phyloP scores from a whole-genome alignment of 2,888 invertebrate genomes.

The Drosophila anceps region DNA sequence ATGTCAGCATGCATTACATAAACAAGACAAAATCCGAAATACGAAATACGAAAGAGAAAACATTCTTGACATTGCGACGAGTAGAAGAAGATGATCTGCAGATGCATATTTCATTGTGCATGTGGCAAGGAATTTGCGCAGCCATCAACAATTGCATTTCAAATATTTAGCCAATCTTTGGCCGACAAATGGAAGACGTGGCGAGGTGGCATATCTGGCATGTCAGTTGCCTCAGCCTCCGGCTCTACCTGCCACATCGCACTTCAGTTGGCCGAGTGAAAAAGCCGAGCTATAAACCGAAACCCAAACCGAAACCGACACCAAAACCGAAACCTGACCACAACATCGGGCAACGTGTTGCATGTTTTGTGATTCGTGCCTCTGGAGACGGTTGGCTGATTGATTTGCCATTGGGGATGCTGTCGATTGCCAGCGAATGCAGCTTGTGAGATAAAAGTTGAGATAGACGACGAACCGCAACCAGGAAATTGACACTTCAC shows the following conservation, averaged over 20 bases:
- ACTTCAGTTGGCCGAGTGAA: constrained; percentile 2
- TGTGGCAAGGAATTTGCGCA: background rate
- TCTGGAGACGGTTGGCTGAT: constrained; percentile 41
- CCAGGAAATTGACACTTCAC: constrained; percentile 11
- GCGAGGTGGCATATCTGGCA: constrained; percentile 5
- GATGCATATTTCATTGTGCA: background rate
- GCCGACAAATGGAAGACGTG: constrained; percentile 9
- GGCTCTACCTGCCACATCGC: constrained; percentile 29
- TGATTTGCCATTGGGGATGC: constrained; percentile 31
- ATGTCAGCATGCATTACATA: constrained; percentile 14
- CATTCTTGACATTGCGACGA: background rate
- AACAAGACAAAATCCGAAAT: background rate
- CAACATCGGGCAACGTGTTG: constrained; percentile 24
- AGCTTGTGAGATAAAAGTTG: background rate
- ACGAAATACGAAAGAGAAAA: background rate
- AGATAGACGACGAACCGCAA: background rate
- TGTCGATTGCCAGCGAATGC: constrained; percentile 1
- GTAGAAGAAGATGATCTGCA: background rate
- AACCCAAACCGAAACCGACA: constrained; percentile 36
- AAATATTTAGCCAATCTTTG: constrained; percentile 27
- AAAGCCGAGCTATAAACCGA: constrained; percentile 7
- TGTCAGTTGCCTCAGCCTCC: constrained; percentile 4
- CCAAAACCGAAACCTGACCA: constrained; percentile 30
- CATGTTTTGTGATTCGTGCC: constrained; percentile 32
- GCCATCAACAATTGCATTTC: constrained; percentile 10